Conservation (phyloP, 2,888 invertebrate genomes). For the Cantharis rufa region DNA sequence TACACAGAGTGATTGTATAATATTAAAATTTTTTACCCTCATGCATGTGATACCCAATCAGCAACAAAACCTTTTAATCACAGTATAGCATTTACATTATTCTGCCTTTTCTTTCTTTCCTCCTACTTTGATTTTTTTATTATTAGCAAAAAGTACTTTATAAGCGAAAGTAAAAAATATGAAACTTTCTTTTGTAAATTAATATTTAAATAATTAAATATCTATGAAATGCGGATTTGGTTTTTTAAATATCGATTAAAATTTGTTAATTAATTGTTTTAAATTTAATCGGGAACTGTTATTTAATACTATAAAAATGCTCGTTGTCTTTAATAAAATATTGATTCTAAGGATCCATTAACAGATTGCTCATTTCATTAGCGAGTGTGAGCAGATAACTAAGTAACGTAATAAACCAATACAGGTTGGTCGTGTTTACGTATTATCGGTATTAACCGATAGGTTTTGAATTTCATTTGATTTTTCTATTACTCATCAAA, state of each 20-base stretch:
- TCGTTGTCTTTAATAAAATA: conserved; percentile 11
- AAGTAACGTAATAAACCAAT: conserved; percentile 46
- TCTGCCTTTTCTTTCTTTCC: too few species aligned
- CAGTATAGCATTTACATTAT: too few species aligned
- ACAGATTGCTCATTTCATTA: conserved; percentile 48
- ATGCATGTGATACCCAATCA: not conserved
- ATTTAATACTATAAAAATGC: not conserved
- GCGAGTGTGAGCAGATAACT: conserved; percentile 42
- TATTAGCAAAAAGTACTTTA: too few species aligned
- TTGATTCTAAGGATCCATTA: conserved; percentile 38
- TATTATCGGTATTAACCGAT: conserved; percentile 52
- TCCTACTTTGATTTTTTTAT: too few species aligned
- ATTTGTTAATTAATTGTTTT: not conserved
- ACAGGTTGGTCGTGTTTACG: conserved; percentile 43
- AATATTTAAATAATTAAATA: too few species aligned
- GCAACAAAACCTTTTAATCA: not conserved
- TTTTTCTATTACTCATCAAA: conserved; percentile 21
- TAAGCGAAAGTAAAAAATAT: too few species aligned
- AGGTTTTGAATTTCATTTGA: conserved; percentile 51
- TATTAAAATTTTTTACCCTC: not conserved
- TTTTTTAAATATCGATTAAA: not conserved
- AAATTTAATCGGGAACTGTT: not conserved
- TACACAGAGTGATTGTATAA: not conserved
- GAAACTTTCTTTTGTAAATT: too few species aligned
- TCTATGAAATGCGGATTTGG: not conserved